A percentile compares a stretch with the other conserved stretches of the same genome.
These are phyloP conservation scores for Salminus brasiliensis DNA, from an alignment of 2,113 vertebrate genomes.

Conservation along the genomic window DNA sequence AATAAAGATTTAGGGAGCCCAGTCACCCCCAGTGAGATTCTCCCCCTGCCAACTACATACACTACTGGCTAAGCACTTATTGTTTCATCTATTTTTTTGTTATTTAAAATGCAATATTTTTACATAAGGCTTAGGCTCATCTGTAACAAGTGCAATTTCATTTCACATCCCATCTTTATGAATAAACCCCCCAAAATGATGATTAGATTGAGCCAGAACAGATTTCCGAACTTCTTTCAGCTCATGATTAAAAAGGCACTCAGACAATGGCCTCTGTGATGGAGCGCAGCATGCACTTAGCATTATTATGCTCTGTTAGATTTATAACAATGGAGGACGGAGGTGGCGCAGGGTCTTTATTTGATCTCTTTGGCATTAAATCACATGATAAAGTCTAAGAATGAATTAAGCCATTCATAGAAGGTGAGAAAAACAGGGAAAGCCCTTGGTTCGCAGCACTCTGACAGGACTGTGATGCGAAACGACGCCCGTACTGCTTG, in stretches of 20 bases:
- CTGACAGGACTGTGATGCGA: not conserved
- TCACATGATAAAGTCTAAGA: not conserved
- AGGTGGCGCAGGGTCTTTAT: not conserved
- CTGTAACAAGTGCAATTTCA: not conserved
- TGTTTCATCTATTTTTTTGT: too few species aligned
- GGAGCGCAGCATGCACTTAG: not conserved
- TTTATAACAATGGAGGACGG: not conserved
- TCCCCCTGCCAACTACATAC: too few species aligned
- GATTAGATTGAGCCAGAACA: not conserved
- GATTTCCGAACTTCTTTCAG: not conserved
- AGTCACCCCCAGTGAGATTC: too few species aligned
- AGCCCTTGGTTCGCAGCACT: not conserved
- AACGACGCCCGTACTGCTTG: not conserved
- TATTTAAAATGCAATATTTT: too few species aligned
- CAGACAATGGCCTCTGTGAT: not conserved
- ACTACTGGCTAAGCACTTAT: too few species aligned
- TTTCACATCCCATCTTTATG: conserved; percentile 6
- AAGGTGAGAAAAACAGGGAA: not conserved
- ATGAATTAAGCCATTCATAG: not conserved
- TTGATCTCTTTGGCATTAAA: not conserved
- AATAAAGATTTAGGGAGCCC: too few species aligned
- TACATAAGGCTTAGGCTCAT: not conserved
- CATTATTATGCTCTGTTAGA: not conserved
- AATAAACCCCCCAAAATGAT: not conserved
- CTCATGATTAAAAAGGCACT: not conserved